Evolutionary conservation across 2,888 invertebrate genomes (phyloP).

Genomic region (Idaea biselata): DNA sequence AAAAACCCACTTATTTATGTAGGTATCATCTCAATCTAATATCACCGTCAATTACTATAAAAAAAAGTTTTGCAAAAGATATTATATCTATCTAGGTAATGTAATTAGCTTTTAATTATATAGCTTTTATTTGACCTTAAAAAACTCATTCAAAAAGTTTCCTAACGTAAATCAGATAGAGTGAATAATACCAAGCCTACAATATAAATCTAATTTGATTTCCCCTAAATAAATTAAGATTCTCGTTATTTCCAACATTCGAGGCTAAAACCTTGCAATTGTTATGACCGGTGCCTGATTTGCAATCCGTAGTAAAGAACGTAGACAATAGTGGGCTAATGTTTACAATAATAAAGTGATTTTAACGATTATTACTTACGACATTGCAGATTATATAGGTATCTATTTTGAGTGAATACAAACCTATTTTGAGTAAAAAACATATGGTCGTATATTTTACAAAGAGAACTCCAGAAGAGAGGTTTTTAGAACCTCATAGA

Average conservation of each 20-base stretch:
- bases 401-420: slow-evolving; percentile 1
- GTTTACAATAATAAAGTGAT: slow-evolving; percentile 22
- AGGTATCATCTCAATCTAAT: no score
- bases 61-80: no score
- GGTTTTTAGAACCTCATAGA: no score
- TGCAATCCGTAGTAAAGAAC: slow-evolving; percentile 12
- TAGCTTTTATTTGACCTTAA: background rate
- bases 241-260: background rate
- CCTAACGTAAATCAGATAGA: background rate
- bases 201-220: background rate
- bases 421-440: background rate
- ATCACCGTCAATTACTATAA: no score
- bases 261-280: slow-evolving; percentile 11
- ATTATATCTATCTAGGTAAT: no score
- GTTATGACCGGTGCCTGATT: slow-evolving; percentile 8
- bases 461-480: no score
- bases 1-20: no score
- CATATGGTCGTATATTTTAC: background rate
- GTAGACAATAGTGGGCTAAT: slow-evolving; percentile 19
- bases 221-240: background rate
- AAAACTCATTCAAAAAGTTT: background rate
- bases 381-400: slow-evolving; percentile 8
- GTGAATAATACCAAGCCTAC: background rate
- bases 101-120: no score
- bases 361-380: slow-evolving; percentile 17